Evolutionary conservation across 92 coral and sea anemone species (phyloP).

Genomic region (Bergia sp.): DNA sequence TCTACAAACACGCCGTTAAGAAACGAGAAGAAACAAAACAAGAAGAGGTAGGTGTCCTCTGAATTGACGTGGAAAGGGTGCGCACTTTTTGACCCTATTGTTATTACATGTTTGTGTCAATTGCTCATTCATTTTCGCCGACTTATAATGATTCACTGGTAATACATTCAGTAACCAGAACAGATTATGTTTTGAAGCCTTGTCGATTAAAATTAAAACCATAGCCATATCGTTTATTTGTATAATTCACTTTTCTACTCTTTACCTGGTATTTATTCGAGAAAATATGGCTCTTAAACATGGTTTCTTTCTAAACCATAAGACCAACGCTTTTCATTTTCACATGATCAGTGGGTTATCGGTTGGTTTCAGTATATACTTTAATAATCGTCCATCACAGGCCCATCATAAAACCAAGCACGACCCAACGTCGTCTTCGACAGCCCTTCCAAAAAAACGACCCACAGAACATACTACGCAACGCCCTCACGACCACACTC

Average conservation of each 20-base stretch:
- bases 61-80: background rate
- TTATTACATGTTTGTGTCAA: background rate
- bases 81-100: background rate
- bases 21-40: constrained; percentile 83
- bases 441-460: constrained; percentile 55
- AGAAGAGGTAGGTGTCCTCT: constrained; percentile 57
- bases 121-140: too few species aligned
- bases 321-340: background rate
- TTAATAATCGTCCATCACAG: constrained; percentile 18
- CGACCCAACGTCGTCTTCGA: constrained; percentile 11
- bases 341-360: too few species aligned
- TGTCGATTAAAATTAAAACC: too few species aligned
- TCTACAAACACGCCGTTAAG: constrained; percentile 93
- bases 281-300: too few species aligned
- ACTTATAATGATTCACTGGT: too few species aligned
- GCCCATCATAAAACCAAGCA: constrained; percentile 62
- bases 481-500: constrained; percentile 77
- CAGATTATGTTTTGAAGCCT: too few species aligned
- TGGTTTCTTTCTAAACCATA: background rate
- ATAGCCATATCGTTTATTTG: too few species aligned
- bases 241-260: too few species aligned
- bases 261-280: too few species aligned
- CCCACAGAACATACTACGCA: constrained; percentile 61
- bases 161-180: too few species aligned
- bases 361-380: background rate